Conservation (phyloP, 2,113 vertebrate species). For the Oenanthe oenanthe region DNA sequence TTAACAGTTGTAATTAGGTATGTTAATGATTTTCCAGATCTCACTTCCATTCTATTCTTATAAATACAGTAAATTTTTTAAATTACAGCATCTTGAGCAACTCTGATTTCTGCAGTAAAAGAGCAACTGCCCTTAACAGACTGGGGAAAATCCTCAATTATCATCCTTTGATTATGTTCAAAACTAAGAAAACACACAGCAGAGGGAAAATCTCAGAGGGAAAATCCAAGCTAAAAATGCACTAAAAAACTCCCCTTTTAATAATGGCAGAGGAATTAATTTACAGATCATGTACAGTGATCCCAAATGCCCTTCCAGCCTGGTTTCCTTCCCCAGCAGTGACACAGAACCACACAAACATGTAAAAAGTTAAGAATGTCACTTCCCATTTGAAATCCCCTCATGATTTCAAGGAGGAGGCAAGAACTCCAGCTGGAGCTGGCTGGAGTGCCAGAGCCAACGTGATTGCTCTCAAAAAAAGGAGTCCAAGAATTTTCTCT, state of each 20-base stretch:
- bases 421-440: neutral
- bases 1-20: neutral
- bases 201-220: neutral
- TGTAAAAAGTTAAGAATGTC: neutral
- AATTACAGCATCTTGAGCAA: neutral
- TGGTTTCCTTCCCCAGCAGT: neutral
- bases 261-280: neutral
- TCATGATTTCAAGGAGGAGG: neutral
- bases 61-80: neutral
- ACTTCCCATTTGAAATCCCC: conserved; percentile 21
- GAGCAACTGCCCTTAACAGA: neutral
- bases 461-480: neutral
- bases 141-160: neutral
- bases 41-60: neutral
- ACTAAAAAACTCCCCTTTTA: neutral
- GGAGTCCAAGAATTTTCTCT: neutral
- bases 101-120: neutral
- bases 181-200: neutral
- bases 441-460: neutral
- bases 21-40: neutral
- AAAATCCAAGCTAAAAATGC: neutral
- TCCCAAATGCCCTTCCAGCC: neutral
- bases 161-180: neutral
- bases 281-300: neutral
- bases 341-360: neutral